A percentile compares a stretch with the other conserved stretches of the same genome.
phyloP scores from a whole-genome alignment of 2,888 invertebrate genomes.

The Nemoura dubitans region DNA sequence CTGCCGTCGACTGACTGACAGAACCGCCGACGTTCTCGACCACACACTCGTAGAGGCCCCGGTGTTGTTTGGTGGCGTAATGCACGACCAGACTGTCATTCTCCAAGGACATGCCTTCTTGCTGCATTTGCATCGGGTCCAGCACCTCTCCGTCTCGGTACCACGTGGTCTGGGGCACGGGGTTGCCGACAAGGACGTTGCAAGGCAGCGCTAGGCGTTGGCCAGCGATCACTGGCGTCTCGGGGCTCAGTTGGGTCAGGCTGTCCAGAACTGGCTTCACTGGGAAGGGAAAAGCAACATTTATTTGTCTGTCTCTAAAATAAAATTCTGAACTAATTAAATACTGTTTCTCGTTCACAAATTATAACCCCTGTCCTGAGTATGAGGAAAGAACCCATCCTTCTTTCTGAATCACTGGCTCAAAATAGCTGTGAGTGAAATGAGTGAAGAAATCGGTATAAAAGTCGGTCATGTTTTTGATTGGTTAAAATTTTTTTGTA shows the following conservation, averaged over 20 bases:
- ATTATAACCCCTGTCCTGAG: too few relatives aligned
- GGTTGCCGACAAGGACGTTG: slow-evolving; percentile 49
- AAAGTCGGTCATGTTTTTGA: too few relatives aligned
- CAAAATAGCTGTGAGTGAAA: too few relatives aligned
- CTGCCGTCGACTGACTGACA: slow-evolving; percentile 59
- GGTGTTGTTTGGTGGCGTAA: slow-evolving; percentile 41
- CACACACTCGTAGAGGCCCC: slow-evolving; percentile 61
- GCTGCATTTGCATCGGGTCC: slow-evolving; percentile 41
- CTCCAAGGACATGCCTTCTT: slow-evolving; percentile 45
- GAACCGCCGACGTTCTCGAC: slow-evolving; percentile 60
- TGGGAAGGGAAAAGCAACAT: slow-evolving; percentile 36
- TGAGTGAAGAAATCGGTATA: too few relatives aligned
- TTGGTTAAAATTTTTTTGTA: too few relatives aligned
- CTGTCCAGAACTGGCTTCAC: slow-evolving; percentile 46
- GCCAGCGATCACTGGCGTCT: slow-evolving; percentile 44
- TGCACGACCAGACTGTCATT: slow-evolving; percentile 43
- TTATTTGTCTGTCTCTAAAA: too few relatives aligned
- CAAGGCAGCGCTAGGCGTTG: slow-evolving; percentile 53
- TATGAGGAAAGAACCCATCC: too few relatives aligned
- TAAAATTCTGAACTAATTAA: too few relatives aligned
- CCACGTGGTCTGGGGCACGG: slow-evolving; percentile 57
- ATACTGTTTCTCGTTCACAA: too few relatives aligned
- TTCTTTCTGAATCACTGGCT: too few relatives aligned
- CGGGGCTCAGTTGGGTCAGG: slow-evolving; percentile 2
- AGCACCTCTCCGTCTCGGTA: slow-evolving; percentile 51